These are phyloP conservation scores for Enteromius viviparus DNA, from an alignment of 2,797 vertebrate genomes.

Conservation along the genomic window DNA sequence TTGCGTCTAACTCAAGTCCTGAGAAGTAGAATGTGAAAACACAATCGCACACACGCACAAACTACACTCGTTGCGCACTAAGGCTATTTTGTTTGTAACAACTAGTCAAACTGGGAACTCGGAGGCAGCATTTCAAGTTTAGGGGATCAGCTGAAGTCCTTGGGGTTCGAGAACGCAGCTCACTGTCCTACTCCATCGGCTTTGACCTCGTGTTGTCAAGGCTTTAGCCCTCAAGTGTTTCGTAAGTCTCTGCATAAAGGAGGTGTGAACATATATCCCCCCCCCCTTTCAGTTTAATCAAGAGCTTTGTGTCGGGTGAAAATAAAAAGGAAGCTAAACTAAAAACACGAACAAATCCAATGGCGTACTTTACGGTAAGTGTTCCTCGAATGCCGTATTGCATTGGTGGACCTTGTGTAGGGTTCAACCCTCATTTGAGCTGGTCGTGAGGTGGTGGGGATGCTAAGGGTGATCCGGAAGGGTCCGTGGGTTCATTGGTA, in stretches of 20 bases:
- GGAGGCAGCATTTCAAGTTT: constrained; percentile 60
- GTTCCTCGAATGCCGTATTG: constrained; percentile 1
- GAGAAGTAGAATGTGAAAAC: constrained; percentile 59
- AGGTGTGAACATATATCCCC: constrained; percentile 28
- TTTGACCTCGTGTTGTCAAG: constrained; percentile 32
- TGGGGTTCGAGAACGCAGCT: constrained; percentile 43
- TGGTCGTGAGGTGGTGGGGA: constrained; percentile 22
- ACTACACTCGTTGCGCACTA: constrained; percentile 48
- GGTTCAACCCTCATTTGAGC: background rate
- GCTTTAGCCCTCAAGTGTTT: constrained; percentile 51
- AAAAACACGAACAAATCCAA: constrained; percentile 39
- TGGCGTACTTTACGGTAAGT: constrained; percentile 7
- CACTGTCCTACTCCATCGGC: constrained; percentile 40
- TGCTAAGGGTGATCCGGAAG: constrained; percentile 44
- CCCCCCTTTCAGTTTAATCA: constrained; percentile 8
- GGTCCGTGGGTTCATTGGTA: constrained; percentile 55
- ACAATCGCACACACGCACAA: constrained; percentile 40
- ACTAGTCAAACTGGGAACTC: constrained; percentile 47
- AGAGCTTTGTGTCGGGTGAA: constrained; percentile 12
- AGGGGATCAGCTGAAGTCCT: constrained; percentile 43
- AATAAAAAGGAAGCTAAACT: constrained; percentile 46
- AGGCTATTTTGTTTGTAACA: constrained; percentile 55
- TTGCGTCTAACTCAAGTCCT: constrained; percentile 61
- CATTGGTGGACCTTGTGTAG: constrained; percentile 21
- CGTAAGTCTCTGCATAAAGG: constrained; percentile 32